phyloP scores from a whole-genome alignment of 1,140 invertebrate species.

The Bombyx mandarina region DNA sequence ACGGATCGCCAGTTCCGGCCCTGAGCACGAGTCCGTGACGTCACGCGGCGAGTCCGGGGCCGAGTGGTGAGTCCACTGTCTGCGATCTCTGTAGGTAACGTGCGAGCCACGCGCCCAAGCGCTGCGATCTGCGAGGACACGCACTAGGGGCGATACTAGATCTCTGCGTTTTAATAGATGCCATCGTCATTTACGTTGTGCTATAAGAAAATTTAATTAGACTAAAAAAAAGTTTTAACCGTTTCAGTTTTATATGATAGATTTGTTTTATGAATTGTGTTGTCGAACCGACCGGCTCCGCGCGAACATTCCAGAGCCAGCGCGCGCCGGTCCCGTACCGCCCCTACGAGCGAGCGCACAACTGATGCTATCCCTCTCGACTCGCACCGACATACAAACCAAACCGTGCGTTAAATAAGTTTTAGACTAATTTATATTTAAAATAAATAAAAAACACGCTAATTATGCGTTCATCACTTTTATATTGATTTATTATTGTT shows the following conservation, averaged over 20 bases:
- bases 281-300: no score
- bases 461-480: conserved; percentile 55
- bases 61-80: conserved; percentile 50
- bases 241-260: no score
- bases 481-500: conserved; percentile 46
- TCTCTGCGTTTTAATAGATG: no score
- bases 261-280: no score
- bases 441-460: conserved; percentile 34
- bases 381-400: conserved; percentile 64
- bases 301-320: no score
- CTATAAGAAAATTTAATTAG: no score
- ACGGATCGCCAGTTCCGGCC: conserved; percentile 46
- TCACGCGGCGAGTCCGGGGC: conserved; percentile 19
- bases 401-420: conserved; percentile 61
- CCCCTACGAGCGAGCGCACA: conserved; percentile 30
- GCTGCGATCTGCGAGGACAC: conserved; percentile 19
- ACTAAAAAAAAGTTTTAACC: no score
- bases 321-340: conserved; percentile 19
- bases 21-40: conserved; percentile 8
- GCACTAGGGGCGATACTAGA: not conserved
- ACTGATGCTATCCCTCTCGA: conserved; percentile 51
- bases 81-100: conserved; percentile 67
- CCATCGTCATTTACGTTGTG: no score
- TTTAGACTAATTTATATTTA: conserved; percentile 62
- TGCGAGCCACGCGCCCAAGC: conserved; percentile 21